These are phyloP conservation scores for Scomber japonicus DNA, from an alignment of 2,113 vertebrate genomes.

Conservation along the genomic window DNA sequence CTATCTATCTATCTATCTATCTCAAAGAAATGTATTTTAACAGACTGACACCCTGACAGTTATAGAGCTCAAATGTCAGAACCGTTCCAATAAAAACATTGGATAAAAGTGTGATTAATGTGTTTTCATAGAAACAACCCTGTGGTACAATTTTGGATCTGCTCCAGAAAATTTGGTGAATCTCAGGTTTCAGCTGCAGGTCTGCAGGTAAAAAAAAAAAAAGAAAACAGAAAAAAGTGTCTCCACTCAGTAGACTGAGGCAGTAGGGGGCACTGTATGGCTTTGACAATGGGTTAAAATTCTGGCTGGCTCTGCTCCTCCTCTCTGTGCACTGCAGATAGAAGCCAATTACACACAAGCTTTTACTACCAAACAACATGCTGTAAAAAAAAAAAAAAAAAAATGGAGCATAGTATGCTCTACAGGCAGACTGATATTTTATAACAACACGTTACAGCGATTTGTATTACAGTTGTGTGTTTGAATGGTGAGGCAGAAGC, in stretches of 20 bases:
- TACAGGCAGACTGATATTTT: constrained; percentile 5
- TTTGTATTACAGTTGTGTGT: constrained; percentile 9
- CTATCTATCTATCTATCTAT: too few relatives aligned
- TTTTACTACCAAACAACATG: constrained; percentile 40
- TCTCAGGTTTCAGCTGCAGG: background rate
- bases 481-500: background rate
- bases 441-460: background rate
- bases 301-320: constrained; percentile 29
- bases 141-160: background rate
- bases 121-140: background rate
- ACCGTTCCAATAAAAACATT: too few relatives aligned
- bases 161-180: background rate
- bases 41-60: too few relatives aligned
- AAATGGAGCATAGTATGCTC: background rate
- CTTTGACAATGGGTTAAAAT: constrained; percentile 73
- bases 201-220: background rate
- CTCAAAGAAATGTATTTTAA: background rate
- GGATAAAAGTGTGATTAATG: background rate
- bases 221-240: background rate
- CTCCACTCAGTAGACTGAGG: constrained; percentile 36
- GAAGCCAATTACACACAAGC: constrained; percentile 39
- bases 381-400: constrained; percentile 38
- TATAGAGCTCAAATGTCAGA: too few relatives aligned
- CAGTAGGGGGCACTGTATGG: constrained; percentile 86
- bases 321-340: constrained; percentile 25